Conservation (phyloP, 2,797 vertebrate genomes). For the Pangasius larnaudii region DNA sequence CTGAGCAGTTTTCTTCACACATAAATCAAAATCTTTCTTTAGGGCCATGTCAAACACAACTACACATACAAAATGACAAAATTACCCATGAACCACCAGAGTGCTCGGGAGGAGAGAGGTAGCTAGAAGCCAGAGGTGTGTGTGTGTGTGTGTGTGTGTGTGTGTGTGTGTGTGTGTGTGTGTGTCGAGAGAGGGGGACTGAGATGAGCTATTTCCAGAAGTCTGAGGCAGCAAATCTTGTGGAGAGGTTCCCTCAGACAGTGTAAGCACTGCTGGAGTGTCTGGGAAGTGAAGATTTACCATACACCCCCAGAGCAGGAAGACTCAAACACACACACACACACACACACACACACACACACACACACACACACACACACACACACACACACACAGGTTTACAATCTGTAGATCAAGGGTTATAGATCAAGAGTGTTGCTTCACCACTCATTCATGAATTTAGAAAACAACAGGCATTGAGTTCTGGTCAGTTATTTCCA, state of each 20-base stretch:
- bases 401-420: background rate
- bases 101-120: no score
- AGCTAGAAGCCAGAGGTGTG: background rate
- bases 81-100: background rate
- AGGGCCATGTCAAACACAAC: background rate
- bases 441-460: background rate
- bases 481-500: background rate
- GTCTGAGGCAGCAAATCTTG: conserved; percentile 51
- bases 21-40: background rate
- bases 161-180: background rate
- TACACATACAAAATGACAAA: background rate
- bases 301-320: background rate
- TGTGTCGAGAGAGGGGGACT: background rate
- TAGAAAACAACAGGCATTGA: background rate
- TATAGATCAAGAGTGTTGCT: background rate
- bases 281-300: conserved; percentile 14
- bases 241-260: conserved; percentile 37
- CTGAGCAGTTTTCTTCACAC: background rate
- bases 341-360: background rate
- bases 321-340: background rate
- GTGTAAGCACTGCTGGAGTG: conserved; percentile 26
- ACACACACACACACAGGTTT: background rate
- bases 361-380: background rate
- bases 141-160: background rate
- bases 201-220: conserved; percentile 8